These are phyloP conservation scores for Neotoxoptera formosana DNA, from an alignment of 1,140 invertebrate species.

Conservation along the genomic window DNA sequence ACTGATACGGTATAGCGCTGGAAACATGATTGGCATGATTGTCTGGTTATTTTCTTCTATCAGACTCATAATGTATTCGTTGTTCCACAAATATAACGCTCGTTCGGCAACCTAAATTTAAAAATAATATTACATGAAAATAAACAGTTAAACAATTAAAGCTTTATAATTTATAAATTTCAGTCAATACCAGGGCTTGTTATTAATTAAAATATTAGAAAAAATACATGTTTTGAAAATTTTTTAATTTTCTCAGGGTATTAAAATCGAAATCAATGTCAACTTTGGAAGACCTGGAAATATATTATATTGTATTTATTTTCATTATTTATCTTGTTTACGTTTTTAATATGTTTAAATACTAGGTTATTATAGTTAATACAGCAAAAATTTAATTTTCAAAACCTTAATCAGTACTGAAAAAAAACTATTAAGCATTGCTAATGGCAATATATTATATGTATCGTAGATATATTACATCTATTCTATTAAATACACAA, in stretches of 20 bases:
- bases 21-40: slow-evolving; percentile 95
- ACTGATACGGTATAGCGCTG: slow-evolving; percentile 95
- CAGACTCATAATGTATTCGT: slow-evolving; percentile 94
- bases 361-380: too few species aligned
- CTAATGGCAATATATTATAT: not conserved
- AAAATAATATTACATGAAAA: not conserved
- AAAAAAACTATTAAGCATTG: not conserved
- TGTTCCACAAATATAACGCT: slow-evolving; percentile 94
- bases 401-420: not conserved
- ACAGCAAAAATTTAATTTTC: not conserved
- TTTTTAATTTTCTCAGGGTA: not conserved
- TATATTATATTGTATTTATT: not conserved
- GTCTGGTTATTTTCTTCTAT: slow-evolving; percentile 92
- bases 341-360: too few species aligned
- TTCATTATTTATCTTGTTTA: too few species aligned
- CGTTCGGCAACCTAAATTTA: slow-evolving; percentile 91
- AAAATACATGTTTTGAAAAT: not conserved
- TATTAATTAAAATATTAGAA: not conserved
- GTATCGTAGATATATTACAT: not conserved
- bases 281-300: not conserved
- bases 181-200: not conserved
- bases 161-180: not conserved
- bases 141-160: not conserved
- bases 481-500: not conserved
- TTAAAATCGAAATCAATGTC: not conserved